Base-by-base conservation (phyloP, 2,888 invertebrate genomes). In the Caenorhabditis sp. region DNA sequence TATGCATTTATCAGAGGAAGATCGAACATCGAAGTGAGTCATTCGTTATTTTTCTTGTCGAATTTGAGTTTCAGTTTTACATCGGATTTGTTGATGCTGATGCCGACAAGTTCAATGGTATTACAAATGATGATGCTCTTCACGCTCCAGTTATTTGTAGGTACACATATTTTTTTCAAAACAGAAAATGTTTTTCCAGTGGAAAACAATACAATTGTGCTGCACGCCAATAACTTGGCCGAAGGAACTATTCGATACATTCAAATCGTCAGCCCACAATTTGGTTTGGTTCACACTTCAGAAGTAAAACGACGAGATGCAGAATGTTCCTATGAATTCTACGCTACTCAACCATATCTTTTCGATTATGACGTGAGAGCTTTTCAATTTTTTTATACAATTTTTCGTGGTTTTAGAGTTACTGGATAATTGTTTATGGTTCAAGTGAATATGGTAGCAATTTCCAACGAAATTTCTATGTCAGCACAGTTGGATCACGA, bases 301-400 rank as follows among this genome's bases (percentile, higher is more conserved):
- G 70, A 68, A 17, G 70, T 82, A 58, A 69, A 58, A 54, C 69
- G 57, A 26, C 76, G 82, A 53, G 72, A 75, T 27, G 4, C 66
- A 8, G 69, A 60, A 17, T 83, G 83, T 62, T 75, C 78, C 14
- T 83, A 83, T 50, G 80, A 82, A 54, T 83, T 71, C 67, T 79
- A 79, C 37, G 66, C 79, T 8, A 68, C 71, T 1, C 24, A 58
- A 12, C 72, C 77, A 10, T 80, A 73, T 60, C 60, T 59, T 10
- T 82, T 77, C 55, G 68, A 74, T 21, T 67, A 75, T 50, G 66
- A 71, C 19, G 77, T 77, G 58, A 49, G 70, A 49, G 12, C 26
- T 36, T 37, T 37, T 8, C 6, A 37, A 19, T 37, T 27, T 17
- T 6, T 14, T 27, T 57, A 27, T 31, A 1, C 27, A 21, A 10